Conservation (phyloP, 2,113 vertebrate species). For the Tenebrosternarchus preto region DNA sequence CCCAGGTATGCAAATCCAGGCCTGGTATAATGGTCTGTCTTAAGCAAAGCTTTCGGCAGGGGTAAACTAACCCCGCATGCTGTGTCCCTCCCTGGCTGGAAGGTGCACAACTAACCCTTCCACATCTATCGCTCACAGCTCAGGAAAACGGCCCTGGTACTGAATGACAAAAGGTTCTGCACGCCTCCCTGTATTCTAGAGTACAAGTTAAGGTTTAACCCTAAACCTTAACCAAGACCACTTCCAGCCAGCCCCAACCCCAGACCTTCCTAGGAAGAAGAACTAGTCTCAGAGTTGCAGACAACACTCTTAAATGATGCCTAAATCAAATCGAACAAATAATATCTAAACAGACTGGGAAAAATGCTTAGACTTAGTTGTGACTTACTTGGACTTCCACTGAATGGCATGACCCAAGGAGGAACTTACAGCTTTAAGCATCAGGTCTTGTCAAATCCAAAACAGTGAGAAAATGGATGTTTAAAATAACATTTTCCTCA, state of each 20-base stretch:
- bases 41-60: background rate
- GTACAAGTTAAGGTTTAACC: background rate
- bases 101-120: background rate
- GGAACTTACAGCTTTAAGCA: background rate
- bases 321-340: too few relatives aligned
- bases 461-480: background rate
- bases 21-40: too few relatives aligned
- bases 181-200: background rate
- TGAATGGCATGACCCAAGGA: background rate
- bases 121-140: background rate
- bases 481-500: background rate
- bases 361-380: too few relatives aligned
- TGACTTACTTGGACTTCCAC: too few relatives aligned
- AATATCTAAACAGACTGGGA: too few relatives aligned
- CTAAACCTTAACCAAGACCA: background rate
- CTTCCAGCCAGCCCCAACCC: too few relatives aligned
- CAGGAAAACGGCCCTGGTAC: background rate
- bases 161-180: background rate
- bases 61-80: background rate
- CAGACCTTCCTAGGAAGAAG: too few relatives aligned
- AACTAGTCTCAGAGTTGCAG: too few relatives aligned
- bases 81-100: background rate
- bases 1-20: constrained; percentile 12
- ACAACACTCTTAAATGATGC: too few relatives aligned
- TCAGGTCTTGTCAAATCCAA: background rate